Evolutionary conservation across 2,797 vertebrate species (phyloP), one percentile per base, ranked within the genome.

Genomic region (Euphonia xanthogaster): DNA sequence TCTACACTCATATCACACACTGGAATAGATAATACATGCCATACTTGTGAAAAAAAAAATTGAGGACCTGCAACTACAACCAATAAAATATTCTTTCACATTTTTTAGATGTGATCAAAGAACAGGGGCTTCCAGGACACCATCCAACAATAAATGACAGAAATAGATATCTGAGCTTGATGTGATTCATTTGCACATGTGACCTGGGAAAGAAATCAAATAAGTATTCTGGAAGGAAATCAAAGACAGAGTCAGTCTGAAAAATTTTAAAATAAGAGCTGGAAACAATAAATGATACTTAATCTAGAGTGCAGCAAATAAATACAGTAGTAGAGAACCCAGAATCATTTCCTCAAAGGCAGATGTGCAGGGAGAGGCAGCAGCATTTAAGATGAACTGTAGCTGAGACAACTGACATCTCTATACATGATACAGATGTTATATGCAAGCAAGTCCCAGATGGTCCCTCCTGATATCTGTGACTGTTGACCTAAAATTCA

Each of bases 161-260:
- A 79, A 95, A 83, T n/a, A 94, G 68, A 57, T 83, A 83, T 40
- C 35, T 74, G 62, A 83, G 83, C 22, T 44, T 83, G n/a, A 40
- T 93, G 57, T 42, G 54, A 94, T 77, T 86, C 48, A 72, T 65
- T 80, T 86, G 72, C 72, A 92, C 14, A 9, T 27, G 47, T 65
- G 57, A 94, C 55, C 65, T 74, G 78, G 85, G 79, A 93, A 94
- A 33, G 24, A 93, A 94, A 88, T 86, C 62, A 91, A 93, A 51
- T 42, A 82, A 83, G 23, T 47, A 65, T 48, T 80, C 40, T 88
- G 66, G 65, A 93, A 88, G 47, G 60, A 96, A 92, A 93, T 71
- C 66, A 84, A 93, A 92, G 67, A 48, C 27, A 79, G 42, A 86
- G 31, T 54, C 31, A 31, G 62, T 17, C 68, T 71, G n/a, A 89